Base-by-base conservation (phyloP, 2,888 invertebrate species). In the Harpalus rufipes region DNA sequence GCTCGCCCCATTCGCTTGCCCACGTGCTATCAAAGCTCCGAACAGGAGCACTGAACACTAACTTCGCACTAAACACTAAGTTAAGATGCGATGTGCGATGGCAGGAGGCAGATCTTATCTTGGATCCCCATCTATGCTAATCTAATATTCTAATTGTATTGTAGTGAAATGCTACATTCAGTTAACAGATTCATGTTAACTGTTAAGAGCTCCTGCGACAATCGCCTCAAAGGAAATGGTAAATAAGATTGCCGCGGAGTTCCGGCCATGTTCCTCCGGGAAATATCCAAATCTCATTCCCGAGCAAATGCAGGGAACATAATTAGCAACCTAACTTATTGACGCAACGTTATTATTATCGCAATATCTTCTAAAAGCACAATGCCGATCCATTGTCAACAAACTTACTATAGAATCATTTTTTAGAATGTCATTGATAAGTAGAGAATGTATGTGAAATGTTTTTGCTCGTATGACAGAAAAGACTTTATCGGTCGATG, bases 61-160 rank as follows among this genome's bases (percentile, higher is more conserved):
- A 78, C 78, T 59, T 21, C 12, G 51, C 79, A 79, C 79, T 58
- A 78, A 79, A 79, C 79, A 79, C 79, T 58, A 78, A 74, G 72
- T 74, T 74, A 16, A 74, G 44, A 74, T 39, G 68, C 14, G 76
- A 44, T 78, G 78, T 39, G 68, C 14, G 76, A 44, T 78, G 78
- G 78, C 78, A 78, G 68, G 65, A 21, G 41, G 81, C 56, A 81
- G 82, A 82, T 82, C 56, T 82, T 84, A 84, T 84, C 84, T 76
- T 39, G 63, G 25, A 51, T 59, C 68, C 81, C 68, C 61, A 39
- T 39, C 80, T 68, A 80, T 80, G 89, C 90, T 91, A 91, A 91
- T 91, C 91, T 91, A 91, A 91, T 91, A 91, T 91, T 91, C 91
- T 91, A 91, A 91, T 91, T 91, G 91, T 91, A 91, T 91, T 91